Percentiles rank a stretch among this genome's conserved stretches.
These are phyloP conservation scores for Carollia perspicillata DNA, from an alignment of 2,113 vertebrate species.

Conservation along the genomic window DNA sequence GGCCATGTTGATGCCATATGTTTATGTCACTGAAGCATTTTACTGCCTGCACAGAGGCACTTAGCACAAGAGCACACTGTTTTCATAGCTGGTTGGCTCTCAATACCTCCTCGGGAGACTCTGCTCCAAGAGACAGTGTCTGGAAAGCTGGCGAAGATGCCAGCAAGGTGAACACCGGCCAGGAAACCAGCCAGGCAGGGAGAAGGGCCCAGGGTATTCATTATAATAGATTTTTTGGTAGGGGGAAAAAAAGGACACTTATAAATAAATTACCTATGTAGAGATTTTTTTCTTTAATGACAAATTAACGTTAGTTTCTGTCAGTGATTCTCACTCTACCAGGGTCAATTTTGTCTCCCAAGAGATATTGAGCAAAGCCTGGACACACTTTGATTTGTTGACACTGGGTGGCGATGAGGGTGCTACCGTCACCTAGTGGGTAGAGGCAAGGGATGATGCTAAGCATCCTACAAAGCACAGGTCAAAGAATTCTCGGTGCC, in stretches of 20 bases:
- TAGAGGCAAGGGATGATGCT: neutral
- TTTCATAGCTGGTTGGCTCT: conserved; percentile 51
- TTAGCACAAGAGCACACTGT: conserved; percentile 40
- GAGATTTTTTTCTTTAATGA: neutral
- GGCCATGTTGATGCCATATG: conserved; percentile 54
- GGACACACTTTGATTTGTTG: neutral
- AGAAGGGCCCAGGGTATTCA: neutral
- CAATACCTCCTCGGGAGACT: conserved; percentile 1
- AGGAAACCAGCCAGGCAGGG: neutral
- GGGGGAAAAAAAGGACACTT: neutral
- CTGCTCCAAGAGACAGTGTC: neutral
- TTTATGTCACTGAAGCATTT: conserved; percentile 40
- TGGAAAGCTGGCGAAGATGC: neutral
- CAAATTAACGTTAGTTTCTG: neutral
- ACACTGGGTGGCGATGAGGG: neutral
- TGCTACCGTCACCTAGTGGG: neutral
- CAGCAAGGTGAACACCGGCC: conserved; percentile 16
- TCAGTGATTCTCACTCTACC: neutral
- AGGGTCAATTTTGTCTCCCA: neutral
- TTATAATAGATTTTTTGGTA: neutral
- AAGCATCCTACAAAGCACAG: neutral
- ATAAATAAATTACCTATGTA: neutral
- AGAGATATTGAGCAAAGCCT: neutral
- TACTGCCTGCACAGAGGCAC: conserved; percentile 41
- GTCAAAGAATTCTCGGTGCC: no score